Evolutionary conservation across 2,888 invertebrate species (phyloP).

Genomic region (Tetragonisca angustula): DNA sequence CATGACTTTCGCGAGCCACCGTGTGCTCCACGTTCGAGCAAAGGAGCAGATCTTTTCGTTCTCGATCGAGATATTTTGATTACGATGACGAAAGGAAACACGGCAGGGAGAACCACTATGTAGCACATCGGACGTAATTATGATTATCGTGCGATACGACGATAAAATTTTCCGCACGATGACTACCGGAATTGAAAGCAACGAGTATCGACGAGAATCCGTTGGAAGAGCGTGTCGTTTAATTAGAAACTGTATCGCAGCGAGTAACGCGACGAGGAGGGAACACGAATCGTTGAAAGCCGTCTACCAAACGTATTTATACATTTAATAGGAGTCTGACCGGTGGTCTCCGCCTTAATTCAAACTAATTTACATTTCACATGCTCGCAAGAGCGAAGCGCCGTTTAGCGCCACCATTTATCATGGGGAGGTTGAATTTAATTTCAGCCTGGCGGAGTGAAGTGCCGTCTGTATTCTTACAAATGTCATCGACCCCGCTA

Average conservation of each 20-base stretch:
- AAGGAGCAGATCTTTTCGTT: background rate
- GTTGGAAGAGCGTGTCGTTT: background rate
- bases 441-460: constrained; percentile 75
- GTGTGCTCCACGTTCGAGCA: background rate
- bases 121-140: background rate
- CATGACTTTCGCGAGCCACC: too few relatives aligned
- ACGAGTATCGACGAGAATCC: background rate
- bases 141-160: background rate
- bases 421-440: constrained; percentile 79
- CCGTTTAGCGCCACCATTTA: constrained; percentile 73
- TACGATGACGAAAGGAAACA: background rate
- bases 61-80: background rate
- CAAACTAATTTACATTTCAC: constrained; percentile 79
- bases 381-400: constrained; percentile 67
- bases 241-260: constrained; percentile 14
- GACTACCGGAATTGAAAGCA: background rate
- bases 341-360: constrained; percentile 73
- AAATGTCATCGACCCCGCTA: constrained; percentile 60
- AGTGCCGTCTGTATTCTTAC: constrained; percentile 77
- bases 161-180: background rate
- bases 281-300: constrained; percentile 12
- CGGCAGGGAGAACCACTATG: background rate
- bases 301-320: constrained; percentile 56
- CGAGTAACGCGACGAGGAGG: background rate
- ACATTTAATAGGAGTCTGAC: constrained; percentile 60